phyloP scores from a whole-genome alignment of 2,888 invertebrate species.

The Diogma glabrata region DNA sequence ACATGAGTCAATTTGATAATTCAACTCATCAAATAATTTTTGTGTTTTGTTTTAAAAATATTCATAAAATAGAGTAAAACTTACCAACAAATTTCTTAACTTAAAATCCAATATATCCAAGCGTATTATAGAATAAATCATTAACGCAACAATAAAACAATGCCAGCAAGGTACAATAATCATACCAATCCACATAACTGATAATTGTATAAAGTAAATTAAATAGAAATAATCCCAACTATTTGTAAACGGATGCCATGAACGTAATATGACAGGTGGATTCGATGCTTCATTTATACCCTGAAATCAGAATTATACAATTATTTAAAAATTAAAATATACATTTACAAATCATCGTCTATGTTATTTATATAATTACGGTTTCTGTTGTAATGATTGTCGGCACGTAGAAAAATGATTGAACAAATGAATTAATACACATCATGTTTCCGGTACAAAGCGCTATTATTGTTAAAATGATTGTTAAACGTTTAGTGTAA shows the following conservation, averaged over 20 bases:
- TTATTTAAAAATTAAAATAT: not conserved
- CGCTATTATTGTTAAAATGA: constrained; percentile 8
- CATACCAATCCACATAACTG: constrained; percentile 14
- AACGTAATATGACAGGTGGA: constrained; percentile 11
- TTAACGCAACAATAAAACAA: constrained; percentile 13
- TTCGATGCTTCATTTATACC: not conserved
- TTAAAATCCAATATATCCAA: constrained; percentile 12
- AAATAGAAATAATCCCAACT: constrained; percentile 10
- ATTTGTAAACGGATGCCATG: constrained; percentile 12
- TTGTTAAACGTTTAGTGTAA: constrained; percentile 12
- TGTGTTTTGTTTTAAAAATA: too few relatives aligned
- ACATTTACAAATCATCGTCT: too few relatives aligned
- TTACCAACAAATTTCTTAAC: constrained; percentile 7
- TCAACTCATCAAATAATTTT: too few relatives aligned
- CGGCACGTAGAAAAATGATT: not conserved
- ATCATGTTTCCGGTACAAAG: constrained; percentile 13
- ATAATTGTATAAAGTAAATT: constrained; percentile 11
- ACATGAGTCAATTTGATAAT: too few relatives aligned
- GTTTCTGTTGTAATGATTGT: not conserved
- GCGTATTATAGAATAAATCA: constrained; percentile 11
- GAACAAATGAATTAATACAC: constrained; percentile 12
- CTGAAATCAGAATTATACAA: not conserved
- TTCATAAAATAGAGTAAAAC: too few relatives aligned
- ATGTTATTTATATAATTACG: too few relatives aligned
- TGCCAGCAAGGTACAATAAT: constrained; percentile 16